A percentile compares a stretch with the other conserved stretches of the same genome.
Evolutionary conservation across 2,888 invertebrate species (phyloP).

Genomic region (Xiphydria camelus): DNA sequence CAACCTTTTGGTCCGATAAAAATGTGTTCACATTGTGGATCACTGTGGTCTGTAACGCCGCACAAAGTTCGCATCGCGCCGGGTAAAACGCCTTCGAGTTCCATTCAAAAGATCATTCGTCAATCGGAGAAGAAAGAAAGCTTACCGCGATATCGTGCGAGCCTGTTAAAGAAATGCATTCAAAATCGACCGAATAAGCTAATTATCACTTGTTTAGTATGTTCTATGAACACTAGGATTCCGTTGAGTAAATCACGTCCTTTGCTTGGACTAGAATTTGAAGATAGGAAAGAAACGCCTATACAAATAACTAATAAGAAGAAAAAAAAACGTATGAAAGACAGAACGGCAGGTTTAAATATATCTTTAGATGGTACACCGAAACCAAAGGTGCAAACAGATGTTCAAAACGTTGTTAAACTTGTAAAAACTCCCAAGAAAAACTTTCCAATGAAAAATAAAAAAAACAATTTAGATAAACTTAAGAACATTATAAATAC

Average conservation of each 20-base stretch:
- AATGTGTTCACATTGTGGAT: conserved; percentile 44
- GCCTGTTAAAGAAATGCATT: conserved; percentile 36
- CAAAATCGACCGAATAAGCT: conserved; percentile 40
- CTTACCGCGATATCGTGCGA: conserved; percentile 29
- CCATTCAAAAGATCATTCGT: conserved; percentile 31
- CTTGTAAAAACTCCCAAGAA: not conserved
- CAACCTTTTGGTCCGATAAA: conserved; percentile 37
- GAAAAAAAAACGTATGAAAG: conserved; percentile 50
- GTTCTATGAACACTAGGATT: conserved; percentile 34
- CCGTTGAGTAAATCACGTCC: conserved; percentile 38
- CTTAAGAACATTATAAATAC: conserved; percentile 8
- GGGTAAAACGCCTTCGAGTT: conserved; percentile 31
- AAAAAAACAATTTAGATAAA: no score
- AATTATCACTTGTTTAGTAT: conserved; percentile 42
- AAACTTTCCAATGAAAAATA: no score
- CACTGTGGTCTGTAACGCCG: conserved; percentile 37
- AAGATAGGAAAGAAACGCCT: conserved; percentile 24
- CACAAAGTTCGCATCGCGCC: conserved; percentile 31
- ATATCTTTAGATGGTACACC: conserved; percentile 22
- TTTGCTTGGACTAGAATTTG: no score
- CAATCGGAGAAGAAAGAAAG: conserved; percentile 13
- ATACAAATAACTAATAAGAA: conserved; percentile 31
- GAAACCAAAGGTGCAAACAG: conserved; percentile 16
- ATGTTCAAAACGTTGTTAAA: conserved; percentile 21
- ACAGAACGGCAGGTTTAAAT: conserved; percentile 57